These are phyloP conservation scores for Stichodactyla helianthus DNA, from an alignment of 64 coral and sea anemone species.

Conservation along the genomic window DNA sequence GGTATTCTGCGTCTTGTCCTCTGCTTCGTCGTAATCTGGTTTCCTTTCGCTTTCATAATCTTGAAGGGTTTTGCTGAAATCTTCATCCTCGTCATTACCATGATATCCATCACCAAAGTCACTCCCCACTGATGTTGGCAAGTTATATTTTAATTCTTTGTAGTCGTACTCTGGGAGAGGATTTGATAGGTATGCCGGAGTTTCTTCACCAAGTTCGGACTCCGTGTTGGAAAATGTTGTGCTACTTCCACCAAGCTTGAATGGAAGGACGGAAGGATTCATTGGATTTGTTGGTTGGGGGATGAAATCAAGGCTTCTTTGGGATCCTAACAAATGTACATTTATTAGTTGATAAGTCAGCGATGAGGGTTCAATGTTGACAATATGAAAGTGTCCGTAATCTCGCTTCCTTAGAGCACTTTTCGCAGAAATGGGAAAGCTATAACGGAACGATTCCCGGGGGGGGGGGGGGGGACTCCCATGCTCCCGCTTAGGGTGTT, in stretches of 20 bases:
- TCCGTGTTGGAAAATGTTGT: neutral
- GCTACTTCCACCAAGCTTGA: neutral
- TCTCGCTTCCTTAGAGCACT: too few species aligned
- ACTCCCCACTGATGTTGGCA: neutral
- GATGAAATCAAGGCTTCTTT: neutral
- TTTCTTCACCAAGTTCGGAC: neutral
- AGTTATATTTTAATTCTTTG: conserved; percentile 33
- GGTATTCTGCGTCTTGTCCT: neutral
- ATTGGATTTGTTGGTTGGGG: neutral
- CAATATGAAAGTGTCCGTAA: too few species aligned
- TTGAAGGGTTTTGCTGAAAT: neutral
- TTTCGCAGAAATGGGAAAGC: too few species aligned
- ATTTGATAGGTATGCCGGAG: neutral
- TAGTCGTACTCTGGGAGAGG: conserved; percentile 61
- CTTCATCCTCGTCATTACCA: neutral
- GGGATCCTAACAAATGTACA: neutral
- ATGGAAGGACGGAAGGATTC: conserved; percentile 3
- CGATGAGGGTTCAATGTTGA: too few species aligned
- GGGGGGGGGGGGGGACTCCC: too few species aligned
- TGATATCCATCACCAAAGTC: neutral
- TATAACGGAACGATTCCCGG: too few species aligned
- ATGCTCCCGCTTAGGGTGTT: too few species aligned
- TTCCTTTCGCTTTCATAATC: neutral
- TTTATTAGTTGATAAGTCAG: neutral
- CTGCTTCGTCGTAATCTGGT: neutral